A percentile compares a stretch with the other conserved stretches of the same genome.
Conservation (phyloP, 2,888 invertebrate genomes). For the Pimpla rufipes region DNA sequence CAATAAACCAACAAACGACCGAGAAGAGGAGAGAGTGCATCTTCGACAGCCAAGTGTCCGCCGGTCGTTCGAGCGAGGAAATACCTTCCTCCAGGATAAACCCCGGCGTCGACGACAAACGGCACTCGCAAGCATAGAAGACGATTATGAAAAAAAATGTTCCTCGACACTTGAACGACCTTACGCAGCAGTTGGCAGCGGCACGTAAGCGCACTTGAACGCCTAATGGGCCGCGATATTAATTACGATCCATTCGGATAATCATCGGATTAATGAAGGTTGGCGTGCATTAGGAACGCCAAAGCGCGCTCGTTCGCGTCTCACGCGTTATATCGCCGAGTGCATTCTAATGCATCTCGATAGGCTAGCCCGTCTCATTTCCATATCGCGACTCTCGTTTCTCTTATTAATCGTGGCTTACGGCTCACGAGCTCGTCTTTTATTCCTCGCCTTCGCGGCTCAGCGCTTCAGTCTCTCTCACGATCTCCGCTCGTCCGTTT, state of each 20-base stretch:
- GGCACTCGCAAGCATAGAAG: constrained; percentile 4
- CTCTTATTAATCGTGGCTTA: constrained; percentile 75
- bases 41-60: background rate
- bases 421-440: constrained; percentile 50
- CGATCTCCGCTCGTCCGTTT: constrained; percentile 64
- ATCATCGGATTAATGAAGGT: constrained; percentile 78
- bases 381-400: constrained; percentile 74
- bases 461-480: constrained; percentile 70
- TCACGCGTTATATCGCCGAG: constrained; percentile 69
- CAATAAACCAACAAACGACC: constrained; percentile 34
- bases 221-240: constrained; percentile 77
- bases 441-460: constrained; percentile 35
- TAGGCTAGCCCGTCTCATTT: constrained; percentile 69
- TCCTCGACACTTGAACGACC: constrained; percentile 32
- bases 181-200: constrained; percentile 23
- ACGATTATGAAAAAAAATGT: constrained; percentile 4
- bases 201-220: constrained; percentile 37
- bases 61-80: constrained; percentile 41
- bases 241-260: constrained; percentile 78
- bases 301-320: constrained; percentile 68
- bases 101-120: constrained; percentile 6
- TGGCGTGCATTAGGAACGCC: constrained; percentile 46
- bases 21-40: background rate
- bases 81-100: constrained; percentile 21
- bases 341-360: constrained; percentile 72